Percentiles rank a stretch among this genome's conserved stretches.
Conservation (phyloP, 2,888 invertebrate species). For the Bhutanitis thaidina region DNA sequence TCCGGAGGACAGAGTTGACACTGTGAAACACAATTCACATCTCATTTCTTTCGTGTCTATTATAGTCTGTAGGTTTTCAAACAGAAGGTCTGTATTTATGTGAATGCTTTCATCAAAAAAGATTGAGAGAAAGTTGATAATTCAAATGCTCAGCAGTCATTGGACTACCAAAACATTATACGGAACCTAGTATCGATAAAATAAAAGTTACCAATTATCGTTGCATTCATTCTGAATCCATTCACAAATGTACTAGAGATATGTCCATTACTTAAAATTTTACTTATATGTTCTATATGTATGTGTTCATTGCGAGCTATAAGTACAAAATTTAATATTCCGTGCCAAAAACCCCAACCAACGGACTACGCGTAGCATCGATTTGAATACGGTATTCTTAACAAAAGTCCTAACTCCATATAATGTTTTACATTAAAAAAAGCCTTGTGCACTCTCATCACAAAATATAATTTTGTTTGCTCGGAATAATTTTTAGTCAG, state of each 20-base stretch:
- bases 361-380: constrained; percentile 2
- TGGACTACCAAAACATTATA: not conserved
- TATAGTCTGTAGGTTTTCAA: constrained; percentile 4
- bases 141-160: no score
- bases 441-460: not conserved
- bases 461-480: not conserved
- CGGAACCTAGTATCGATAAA: not conserved
- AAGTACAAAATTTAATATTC: constrained; percentile 5
- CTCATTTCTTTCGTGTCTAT: not conserved
- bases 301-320: no score
- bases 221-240: no score
- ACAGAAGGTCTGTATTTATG: no score
- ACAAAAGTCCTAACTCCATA: not conserved
- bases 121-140: no score
- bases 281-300: no score
- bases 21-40: constrained; percentile 7
- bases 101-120: no score
- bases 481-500: not conserved
- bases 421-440: constrained; percentile 1
- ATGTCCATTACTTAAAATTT: no score
- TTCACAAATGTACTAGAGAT: no score
- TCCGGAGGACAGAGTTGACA: constrained; percentile 19
- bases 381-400: constrained; percentile 6
- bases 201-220: not conserved
- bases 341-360: constrained; percentile 6